These are phyloP conservation scores for Abrostola tripartita DNA, from an alignment of 2,888 invertebrate species.

Conservation along the genomic window DNA sequence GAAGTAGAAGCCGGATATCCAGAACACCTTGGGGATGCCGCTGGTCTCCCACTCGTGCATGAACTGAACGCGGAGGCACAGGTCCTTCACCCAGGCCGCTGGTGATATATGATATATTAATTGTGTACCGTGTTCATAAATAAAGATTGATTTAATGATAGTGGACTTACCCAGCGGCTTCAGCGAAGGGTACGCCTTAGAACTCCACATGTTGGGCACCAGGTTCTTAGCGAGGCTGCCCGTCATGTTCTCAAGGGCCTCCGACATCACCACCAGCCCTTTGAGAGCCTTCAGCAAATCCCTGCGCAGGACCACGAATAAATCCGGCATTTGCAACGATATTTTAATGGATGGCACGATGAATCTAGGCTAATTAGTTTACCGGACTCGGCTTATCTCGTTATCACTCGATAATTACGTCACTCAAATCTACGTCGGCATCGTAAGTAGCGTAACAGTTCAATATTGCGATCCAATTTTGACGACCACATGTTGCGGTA, in stretches of 20 bases:
- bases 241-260: constrained; percentile 91
- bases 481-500: no score
- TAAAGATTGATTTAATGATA: neutral
- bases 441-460: neutral
- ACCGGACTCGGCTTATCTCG: no score
- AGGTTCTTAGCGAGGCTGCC: constrained; percentile 89
- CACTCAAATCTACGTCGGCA: neutral
- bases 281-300: constrained; percentile 92
- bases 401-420: no score
- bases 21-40: constrained; percentile 93
- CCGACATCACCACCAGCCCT: constrained; percentile 94
- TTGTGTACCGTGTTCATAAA: no score
- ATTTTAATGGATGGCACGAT: neutral
- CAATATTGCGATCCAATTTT: no score
- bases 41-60: constrained; percentile 90
- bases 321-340: neutral
- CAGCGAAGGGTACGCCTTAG: constrained; percentile 90
- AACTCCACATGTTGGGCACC: constrained; percentile 92
- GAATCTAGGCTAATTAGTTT: no score
- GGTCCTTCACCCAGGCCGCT: constrained; percentile 91
- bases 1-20: constrained; percentile 96
- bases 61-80: constrained; percentile 89
- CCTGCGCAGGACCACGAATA: constrained; percentile 51
- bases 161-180: constrained; percentile 89
- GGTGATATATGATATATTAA: constrained; percentile 1